Percentiles rank a stretch among this genome's conserved stretches.
Evolutionary conservation across 2,797 vertebrate species (phyloP).

Genomic region (Muraenolepis orangiensis): DNA sequence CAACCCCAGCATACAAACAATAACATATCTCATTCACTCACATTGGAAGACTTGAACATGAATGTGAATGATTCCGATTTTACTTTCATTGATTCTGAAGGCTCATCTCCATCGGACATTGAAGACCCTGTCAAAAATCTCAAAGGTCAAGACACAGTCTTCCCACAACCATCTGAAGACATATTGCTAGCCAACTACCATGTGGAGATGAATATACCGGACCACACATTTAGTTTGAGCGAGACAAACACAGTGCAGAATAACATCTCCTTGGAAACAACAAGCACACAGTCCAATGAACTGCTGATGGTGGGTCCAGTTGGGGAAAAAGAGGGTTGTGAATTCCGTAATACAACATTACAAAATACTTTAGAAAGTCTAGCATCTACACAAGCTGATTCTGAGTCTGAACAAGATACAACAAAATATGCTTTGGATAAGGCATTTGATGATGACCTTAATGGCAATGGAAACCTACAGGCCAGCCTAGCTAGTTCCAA

Average conservation of each 20-base stretch:
- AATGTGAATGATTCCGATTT: slow-evolving; percentile 67
- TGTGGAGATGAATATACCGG: slow-evolving; percentile 17
- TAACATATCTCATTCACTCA: slow-evolving; percentile 51
- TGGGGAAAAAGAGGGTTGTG: slow-evolving; percentile 45
- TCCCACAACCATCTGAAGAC: slow-evolving; percentile 16
- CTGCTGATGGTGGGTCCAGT: slow-evolving; percentile 41
- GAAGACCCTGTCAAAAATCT: slow-evolving; percentile 36
- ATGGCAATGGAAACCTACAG: slow-evolving; percentile 59
- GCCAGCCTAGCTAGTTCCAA: slow-evolving; percentile 1
- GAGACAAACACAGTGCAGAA: slow-evolving; percentile 40
- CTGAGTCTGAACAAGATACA: slow-evolving; percentile 19
- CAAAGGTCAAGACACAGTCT: slow-evolving; percentile 10
- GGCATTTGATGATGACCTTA: slow-evolving; percentile 29
- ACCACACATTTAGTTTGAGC: slow-evolving; percentile 33
- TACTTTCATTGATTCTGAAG: slow-evolving; percentile 72
- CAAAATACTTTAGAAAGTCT: slow-evolving; percentile 14
- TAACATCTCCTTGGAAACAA: slow-evolving; percentile 54
- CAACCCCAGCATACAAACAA: slow-evolving; percentile 49
- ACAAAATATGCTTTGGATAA: slow-evolving; percentile 24
- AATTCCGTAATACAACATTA: slow-evolving; percentile 14
- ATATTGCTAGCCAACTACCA: slow-evolving; percentile 21
- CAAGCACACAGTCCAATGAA: slow-evolving; percentile 33
- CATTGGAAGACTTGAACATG: slow-evolving; percentile 67
- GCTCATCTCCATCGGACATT: slow-evolving; percentile 63
- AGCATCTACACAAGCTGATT: slow-evolving; percentile 3